Evolutionary conservation across 2,888 invertebrate genomes (phyloP).

Genomic region (Matsumyia berberina): DNA sequence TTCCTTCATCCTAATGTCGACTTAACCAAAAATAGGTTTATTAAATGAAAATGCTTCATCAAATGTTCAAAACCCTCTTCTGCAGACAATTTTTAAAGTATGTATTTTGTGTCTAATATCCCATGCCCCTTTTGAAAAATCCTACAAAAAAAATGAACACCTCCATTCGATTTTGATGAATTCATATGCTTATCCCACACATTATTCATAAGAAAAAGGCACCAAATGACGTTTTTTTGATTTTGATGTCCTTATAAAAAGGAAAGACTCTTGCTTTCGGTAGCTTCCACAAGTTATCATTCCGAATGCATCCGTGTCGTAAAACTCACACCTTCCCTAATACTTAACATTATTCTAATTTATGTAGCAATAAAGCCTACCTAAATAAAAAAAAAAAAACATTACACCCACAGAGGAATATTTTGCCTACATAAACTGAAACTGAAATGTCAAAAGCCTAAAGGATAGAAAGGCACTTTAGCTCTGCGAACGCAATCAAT

Average conservation of each 20-base stretch:
- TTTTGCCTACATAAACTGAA: slow-evolving; percentile 59
- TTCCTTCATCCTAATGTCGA: too few species aligned
- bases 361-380: slow-evolving; percentile 73
- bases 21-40: too few species aligned
- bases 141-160: slow-evolving; percentile 28
- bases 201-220: slow-evolving; percentile 57
- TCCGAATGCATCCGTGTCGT: slow-evolving; percentile 63
- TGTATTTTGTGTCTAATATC: not conserved
- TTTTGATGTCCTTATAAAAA: slow-evolving; percentile 28
- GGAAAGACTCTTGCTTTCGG: slow-evolving; percentile 19
- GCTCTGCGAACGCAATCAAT: slow-evolving; percentile 68
- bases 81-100: too few species aligned
- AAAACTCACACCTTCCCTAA: slow-evolving; percentile 70
- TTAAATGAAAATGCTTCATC: too few species aligned
- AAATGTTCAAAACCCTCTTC: too few species aligned
- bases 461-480: slow-evolving; percentile 62
- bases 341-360: slow-evolving; percentile 73
- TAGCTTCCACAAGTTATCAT: slow-evolving; percentile 59
- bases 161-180: slow-evolving; percentile 10
- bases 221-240: slow-evolving; percentile 29
- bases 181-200: slow-evolving; percentile 52
- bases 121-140: not conserved
- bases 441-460: slow-evolving; percentile 70
- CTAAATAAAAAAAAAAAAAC: slow-evolving; percentile 55
- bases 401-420: slow-evolving; percentile 38